Evolutionary conservation across 2,888 invertebrate species (phyloP).

Genomic region (Trissonchulus latispiculum): DNA sequence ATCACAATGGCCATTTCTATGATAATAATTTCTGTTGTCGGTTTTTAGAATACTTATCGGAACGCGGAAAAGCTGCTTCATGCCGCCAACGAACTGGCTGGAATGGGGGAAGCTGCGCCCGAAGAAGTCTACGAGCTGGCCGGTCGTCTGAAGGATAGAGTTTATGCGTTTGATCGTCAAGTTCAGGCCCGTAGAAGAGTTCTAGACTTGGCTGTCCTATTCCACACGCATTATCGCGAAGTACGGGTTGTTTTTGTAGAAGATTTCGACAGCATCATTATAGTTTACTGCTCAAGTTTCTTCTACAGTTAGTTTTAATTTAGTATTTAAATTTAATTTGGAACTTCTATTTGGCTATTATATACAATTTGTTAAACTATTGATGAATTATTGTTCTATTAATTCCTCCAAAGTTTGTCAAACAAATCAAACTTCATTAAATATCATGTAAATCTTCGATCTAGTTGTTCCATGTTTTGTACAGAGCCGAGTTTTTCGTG

Average conservation of each 20-base stretch:
- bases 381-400: too few relatives aligned
- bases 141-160: constrained; percentile 80
- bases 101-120: constrained; percentile 89
- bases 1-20: too few relatives aligned
- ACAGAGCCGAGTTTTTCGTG: too few relatives aligned
- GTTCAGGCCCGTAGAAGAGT: constrained; percentile 79
- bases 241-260: constrained; percentile 47
- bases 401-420: too few relatives aligned
- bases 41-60: constrained; percentile 83
- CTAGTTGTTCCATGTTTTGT: too few relatives aligned
- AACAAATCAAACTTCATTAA: too few relatives aligned
- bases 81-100: constrained; percentile 87
- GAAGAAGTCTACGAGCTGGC: constrained; percentile 92
- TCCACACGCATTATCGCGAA: constrained; percentile 93
- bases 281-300: neutral
- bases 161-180: constrained; percentile 80
- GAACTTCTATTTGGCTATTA: too few relatives aligned
- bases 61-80: constrained; percentile 92
- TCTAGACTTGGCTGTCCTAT: constrained; percentile 80
- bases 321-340: too few relatives aligned
- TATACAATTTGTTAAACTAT: too few relatives aligned
- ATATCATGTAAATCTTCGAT: too few relatives aligned
- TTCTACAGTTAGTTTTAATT: too few relatives aligned
- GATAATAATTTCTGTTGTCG: too few relatives aligned
- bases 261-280: neutral